Conservation (phyloP, 2,113 vertebrate genomes). For the Triplophysa tibetana region DNA sequence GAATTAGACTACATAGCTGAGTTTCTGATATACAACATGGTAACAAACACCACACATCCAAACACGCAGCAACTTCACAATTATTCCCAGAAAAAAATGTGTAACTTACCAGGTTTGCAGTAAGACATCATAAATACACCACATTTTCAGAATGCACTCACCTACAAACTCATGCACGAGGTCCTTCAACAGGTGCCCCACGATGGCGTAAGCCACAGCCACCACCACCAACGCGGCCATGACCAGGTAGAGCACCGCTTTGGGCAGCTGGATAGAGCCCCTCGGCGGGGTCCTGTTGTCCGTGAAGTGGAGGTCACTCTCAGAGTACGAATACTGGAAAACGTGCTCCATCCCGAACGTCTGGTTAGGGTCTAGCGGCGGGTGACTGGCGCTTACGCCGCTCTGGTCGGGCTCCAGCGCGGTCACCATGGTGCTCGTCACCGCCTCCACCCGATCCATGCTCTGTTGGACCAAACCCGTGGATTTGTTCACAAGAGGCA, state of each 20-base stretch:
- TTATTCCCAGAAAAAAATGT: no score
- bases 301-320: slow-evolving; percentile 81
- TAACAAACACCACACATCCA: no score
- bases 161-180: slow-evolving; percentile 85
- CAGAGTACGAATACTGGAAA: slow-evolving; percentile 81
- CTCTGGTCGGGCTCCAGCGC: slow-evolving; percentile 79
- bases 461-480: slow-evolving; percentile 75
- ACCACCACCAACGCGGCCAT: slow-evolving; percentile 89
- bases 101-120: no score
- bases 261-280: slow-evolving; percentile 82
- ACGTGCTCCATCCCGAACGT: slow-evolving; percentile 81
- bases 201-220: slow-evolving; percentile 84
- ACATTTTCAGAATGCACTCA: slow-evolving; percentile 66
- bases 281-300: slow-evolving; percentile 79
- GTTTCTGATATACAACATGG: no score
- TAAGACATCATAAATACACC: neutral
- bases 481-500: slow-evolving; percentile 84
- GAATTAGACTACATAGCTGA: neutral
- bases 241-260: slow-evolving; percentile 88
- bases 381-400: slow-evolving; percentile 75
- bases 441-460: slow-evolving; percentile 73
- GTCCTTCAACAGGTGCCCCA: slow-evolving; percentile 88
- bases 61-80: no score
- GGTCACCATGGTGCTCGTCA: slow-evolving; percentile 79
- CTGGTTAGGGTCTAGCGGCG: slow-evolving; percentile 79